Evolutionary conservation across 2,113 vertebrate genomes (phyloP).

Genomic region (Apaloderma vittatum): DNA sequence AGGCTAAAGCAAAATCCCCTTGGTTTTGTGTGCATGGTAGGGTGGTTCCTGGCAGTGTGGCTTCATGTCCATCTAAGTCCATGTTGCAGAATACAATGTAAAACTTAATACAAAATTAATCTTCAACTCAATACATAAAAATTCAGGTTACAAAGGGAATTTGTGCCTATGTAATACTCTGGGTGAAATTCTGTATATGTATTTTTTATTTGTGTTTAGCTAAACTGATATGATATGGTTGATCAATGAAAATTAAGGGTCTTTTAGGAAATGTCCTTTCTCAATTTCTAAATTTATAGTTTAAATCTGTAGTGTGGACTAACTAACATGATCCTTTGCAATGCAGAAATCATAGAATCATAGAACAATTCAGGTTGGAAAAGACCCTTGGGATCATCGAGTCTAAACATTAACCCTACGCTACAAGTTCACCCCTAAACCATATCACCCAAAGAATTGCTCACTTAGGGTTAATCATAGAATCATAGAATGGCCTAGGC

Average conservation of each 20-base stretch:
- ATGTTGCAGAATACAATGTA: not conserved
- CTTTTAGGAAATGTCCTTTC: not conserved
- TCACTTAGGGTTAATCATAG: too few species aligned
- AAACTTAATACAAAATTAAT: not conserved
- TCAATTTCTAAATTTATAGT: not conserved
- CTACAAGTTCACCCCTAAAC: too few species aligned
- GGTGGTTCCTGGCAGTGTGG: not conserved
- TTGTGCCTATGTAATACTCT: not conserved
- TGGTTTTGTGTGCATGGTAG: not conserved
- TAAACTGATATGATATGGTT: not conserved
- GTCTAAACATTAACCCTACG: too few species aligned
- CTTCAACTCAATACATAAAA: not conserved
- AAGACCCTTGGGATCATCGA: too few species aligned
- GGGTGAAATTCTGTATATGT: not conserved
- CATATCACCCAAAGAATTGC: too few species aligned
- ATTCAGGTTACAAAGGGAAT: not conserved
- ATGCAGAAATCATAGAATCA: not conserved
- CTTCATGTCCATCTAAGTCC: not conserved
- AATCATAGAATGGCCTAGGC: too few species aligned
- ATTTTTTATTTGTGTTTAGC: not conserved
- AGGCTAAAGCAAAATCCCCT: not conserved
- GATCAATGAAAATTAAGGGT: not conserved
- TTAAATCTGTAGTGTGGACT: not conserved
- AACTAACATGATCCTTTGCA: not conserved
- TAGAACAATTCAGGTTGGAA: too few species aligned